phyloP scores from a whole-genome alignment of 2,888 invertebrate species.

The Clanis bilineata region DNA sequence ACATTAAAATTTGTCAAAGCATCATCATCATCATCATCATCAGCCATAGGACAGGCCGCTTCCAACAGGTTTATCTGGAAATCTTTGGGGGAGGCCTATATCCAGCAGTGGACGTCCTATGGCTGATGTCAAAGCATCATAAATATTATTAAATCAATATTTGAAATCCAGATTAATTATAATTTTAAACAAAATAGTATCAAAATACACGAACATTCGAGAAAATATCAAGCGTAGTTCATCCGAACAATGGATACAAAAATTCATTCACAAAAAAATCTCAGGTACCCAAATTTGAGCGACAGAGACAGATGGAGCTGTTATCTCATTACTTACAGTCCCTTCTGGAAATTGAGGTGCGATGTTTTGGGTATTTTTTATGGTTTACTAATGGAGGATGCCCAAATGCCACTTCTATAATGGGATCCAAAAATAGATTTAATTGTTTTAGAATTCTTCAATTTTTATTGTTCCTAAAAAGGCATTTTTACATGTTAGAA shows the following conservation, averaged over 20 bases:
- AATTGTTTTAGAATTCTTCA: too few species aligned
- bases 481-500: too few species aligned
- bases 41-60: too few species aligned
- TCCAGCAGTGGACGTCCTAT: too few species aligned
- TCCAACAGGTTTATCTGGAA: too few species aligned
- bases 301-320: neutral
- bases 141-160: neutral
- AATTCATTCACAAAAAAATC: constrained; percentile 6
- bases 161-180: neutral
- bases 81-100: too few species aligned
- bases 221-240: neutral
- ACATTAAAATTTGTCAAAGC: too few species aligned
- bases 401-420: neutral
- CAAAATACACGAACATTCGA: neutral
- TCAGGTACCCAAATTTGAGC: neutral
- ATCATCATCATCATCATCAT: too few species aligned
- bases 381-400: neutral
- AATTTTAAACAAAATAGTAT: neutral
- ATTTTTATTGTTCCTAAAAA: too few species aligned
- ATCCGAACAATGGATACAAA: neutral
- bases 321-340: neutral
- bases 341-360: neutral
- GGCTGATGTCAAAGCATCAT: too few species aligned
- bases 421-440: too few species aligned
- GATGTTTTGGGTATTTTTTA: neutral